phyloP scores from a whole-genome alignment of 2,113 vertebrate species.

The Nibea albiflora region DNA sequence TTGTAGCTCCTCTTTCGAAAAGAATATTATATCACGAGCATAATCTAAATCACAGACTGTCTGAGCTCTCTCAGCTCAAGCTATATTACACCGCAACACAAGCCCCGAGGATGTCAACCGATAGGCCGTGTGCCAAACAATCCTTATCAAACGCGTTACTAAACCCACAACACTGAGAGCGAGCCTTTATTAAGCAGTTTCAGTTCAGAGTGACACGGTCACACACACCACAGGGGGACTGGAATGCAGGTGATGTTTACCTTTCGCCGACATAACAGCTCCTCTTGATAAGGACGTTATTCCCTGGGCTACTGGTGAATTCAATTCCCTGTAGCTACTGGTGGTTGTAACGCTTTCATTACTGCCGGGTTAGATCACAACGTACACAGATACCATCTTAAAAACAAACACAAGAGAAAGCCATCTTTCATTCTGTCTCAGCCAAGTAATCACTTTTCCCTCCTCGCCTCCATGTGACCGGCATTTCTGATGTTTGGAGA shows the following conservation, averaged over 20 bases:
- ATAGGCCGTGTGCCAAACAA: conserved; percentile 37
- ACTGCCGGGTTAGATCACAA: conserved; percentile 38
- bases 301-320: conserved; percentile 23
- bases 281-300: conserved; percentile 49
- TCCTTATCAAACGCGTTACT: conserved; percentile 37
- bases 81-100: conserved; percentile 25
- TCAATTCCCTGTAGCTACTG: conserved; percentile 19
- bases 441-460: conserved; percentile 35
- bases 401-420: conserved; percentile 26
- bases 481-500: conserved; percentile 51
- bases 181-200: conserved; percentile 13
- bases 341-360: conserved; percentile 25
- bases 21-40: conserved; percentile 14
- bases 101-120: conserved; percentile 15
- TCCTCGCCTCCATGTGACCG: conserved; percentile 35
- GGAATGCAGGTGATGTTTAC: conserved; percentile 49
- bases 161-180: conserved; percentile 17
- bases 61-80: background rate
- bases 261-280: conserved; percentile 40
- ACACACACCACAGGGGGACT: conserved; percentile 15
- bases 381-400: conserved; percentile 25
- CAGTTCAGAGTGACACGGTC: conserved; percentile 31
- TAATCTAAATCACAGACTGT: conserved; percentile 1
- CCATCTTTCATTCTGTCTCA: conserved; percentile 33
- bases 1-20: background rate